Base-by-base conservation (phyloP, 2,888 invertebrate species). In the Xylota sylvarum region DNA sequence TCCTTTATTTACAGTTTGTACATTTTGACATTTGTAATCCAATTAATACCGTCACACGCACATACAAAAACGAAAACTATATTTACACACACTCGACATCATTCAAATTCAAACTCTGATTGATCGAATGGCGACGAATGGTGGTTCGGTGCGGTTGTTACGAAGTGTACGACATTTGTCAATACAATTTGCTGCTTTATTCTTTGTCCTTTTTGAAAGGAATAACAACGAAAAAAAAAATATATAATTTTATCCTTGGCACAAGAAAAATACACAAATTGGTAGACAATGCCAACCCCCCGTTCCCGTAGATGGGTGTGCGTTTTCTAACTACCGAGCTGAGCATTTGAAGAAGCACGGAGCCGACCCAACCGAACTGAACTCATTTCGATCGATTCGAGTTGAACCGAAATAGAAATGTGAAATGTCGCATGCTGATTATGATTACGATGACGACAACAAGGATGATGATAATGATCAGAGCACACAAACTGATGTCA, bases 341-440 rank as follows among this genome's bases (percentile, higher is more conserved):
- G 5, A 43, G 56, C 56, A 14, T 58, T 58, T 12, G 35, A 35
- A 37, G 12, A 35, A 46, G 32, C 1, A 48, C 12, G 43, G 32
- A 48, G 19, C 30, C 46, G 17, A 65, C 35, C 17, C 10, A 27
- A 3, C 27, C 37, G 27, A 27, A 40, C 12, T 14, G 10, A 35
- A 67, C 14, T 40, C 37, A 69, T 23, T 56, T 27, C 62, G 23
- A 73, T 73, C 62, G 60, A 73, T 73, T 73, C 30, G 3, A 6
- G 23, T 52, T 50, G 27, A 73, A 62, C 62, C 73, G n/a, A 62
- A 62, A 73, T 62, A 73, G 30, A 64, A 74, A 69, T n/a, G 40
- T 69, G 55, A 55, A 40, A 74, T 74, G 73, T 46, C 73, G 43
- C 52, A 40, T 43, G 55, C 55, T 64, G 74, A 35, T 74, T 40